These are phyloP conservation scores for Spodoptera exigua DNA, from an alignment of 2,888 invertebrate species.

Conservation along the genomic window DNA sequence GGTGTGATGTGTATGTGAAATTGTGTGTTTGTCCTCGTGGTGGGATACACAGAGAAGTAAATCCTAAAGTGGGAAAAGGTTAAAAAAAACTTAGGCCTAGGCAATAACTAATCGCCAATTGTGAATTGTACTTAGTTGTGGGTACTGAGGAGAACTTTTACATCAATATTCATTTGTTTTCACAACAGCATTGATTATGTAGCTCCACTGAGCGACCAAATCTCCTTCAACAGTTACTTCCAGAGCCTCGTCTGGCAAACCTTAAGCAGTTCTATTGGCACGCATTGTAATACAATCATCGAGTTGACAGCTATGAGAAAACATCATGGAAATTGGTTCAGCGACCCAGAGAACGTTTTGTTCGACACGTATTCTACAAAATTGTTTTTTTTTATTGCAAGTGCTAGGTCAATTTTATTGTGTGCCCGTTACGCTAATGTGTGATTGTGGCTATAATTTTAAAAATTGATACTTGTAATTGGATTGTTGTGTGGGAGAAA, in stretches of 20 bases:
- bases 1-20: too few species aligned
- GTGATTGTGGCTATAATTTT: slow-evolving; percentile 26
- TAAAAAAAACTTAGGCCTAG: too few species aligned
- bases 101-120: too few species aligned
- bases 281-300: slow-evolving; percentile 42
- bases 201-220: too few species aligned
- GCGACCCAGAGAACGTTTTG: slow-evolving; percentile 36
- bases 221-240: too few species aligned
- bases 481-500: neutral
- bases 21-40: too few species aligned
- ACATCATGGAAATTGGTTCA: slow-evolving; percentile 56
- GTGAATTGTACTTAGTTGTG: too few species aligned
- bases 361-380: slow-evolving; percentile 14
- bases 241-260: too few species aligned
- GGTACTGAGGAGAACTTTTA: neutral
- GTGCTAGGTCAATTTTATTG: slow-evolving; percentile 15
- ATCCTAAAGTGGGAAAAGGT: too few species aligned
- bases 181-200: too few species aligned
- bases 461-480: slow-evolving; percentile 2
- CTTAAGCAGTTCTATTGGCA: slow-evolving; percentile 35
- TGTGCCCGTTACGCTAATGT: slow-evolving; percentile 2
- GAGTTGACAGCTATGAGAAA: slow-evolving; percentile 50
- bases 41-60: too few species aligned
- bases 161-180: slow-evolving; percentile 12
- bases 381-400: slow-evolving; percentile 17